phyloP scores from a whole-genome alignment of 2,113 vertebrate species.

The Corythoichthys haematopterus region DNA sequence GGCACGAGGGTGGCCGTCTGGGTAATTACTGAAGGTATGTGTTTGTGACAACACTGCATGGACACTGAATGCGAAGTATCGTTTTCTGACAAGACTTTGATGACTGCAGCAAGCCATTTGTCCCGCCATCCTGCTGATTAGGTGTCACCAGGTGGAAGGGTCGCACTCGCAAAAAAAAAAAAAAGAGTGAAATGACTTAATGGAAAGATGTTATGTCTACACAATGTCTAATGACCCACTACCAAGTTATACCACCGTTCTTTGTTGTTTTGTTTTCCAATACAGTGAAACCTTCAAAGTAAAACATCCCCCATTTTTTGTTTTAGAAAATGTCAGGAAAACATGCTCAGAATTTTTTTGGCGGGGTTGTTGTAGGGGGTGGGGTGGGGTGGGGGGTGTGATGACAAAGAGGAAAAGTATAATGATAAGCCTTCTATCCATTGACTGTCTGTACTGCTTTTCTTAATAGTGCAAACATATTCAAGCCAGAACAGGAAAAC shows the following conservation, averaged over 20 bases:
- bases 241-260: slow-evolving; percentile 47
- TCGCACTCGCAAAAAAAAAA: slow-evolving; percentile 9
- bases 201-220: slow-evolving; percentile 62
- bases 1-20: slow-evolving; percentile 67
- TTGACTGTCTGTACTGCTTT: not conserved
- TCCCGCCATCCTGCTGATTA: slow-evolving; percentile 67
- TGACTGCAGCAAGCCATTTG: slow-evolving; percentile 67
- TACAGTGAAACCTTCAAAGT: not conserved
- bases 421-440: not conserved
- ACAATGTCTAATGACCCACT: slow-evolving; percentile 61
- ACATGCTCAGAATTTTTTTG: not conserved
- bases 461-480: no score
- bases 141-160: slow-evolving; percentile 61
- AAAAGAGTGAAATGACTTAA: slow-evolving; percentile 43
- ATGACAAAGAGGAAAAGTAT: not conserved
- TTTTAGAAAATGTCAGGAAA: not conserved
- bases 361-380: no score
- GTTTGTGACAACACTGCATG: slow-evolving; percentile 69
- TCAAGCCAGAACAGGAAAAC: not conserved
- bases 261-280: slow-evolving; percentile 11
- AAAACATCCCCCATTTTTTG: not conserved
- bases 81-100: slow-evolving; percentile 68
- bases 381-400: no score
- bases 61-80: slow-evolving; percentile 50
- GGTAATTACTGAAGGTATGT: slow-evolving; percentile 77